Evolutionary conservation across 2,888 invertebrate genomes (phyloP), one percentile per base, ranked within the genome.

Genomic region (Ophion ventricosus): DNA sequence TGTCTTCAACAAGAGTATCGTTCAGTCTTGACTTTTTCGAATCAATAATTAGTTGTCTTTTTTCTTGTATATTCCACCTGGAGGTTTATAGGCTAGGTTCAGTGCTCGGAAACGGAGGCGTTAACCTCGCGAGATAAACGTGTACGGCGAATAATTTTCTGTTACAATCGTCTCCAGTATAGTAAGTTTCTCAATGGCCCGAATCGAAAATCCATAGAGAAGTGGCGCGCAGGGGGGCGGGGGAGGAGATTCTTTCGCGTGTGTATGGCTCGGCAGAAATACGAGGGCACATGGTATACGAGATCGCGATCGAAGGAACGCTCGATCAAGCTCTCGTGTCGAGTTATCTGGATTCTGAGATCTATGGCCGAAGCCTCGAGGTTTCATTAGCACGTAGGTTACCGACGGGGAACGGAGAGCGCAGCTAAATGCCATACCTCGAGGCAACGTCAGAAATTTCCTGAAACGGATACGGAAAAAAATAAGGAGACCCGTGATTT

Each of bases 321-420:
- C 29, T 25, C 25, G 69, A 77, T 77, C 77, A 26, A 77, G 49
- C 57, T 59, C 59, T 59, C 59, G 49, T 43, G 57, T 67, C 76
- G 59, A 69, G 43, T 61, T 77, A 77, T 77, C 77, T 59, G 43
- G 43, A 77, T 69, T 67, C 59, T 66, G 59, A 69, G 69, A 77
- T 77, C 77, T 69, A 77, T 61, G 49, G 69, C 29, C 59, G 69
- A 59, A 59, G 77, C 59, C 69, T 77, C 26, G 59, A 61, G 77
- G 77, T 77, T 77, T 77, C 77, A 69, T 77, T 77, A 77, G 77
- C 69, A 77, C 59, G 59, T 25, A 59, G n/a, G n/a, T n/a, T n/a
- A 77, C 43, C 26, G 69, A 49, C 11, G 63, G 63, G 23, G 23
- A 63, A 26, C n/a, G 17, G 17, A 25, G 5, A 40, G 56, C 17